phyloP scores from a whole-genome alignment of 35 echinoderm and acorn worm genomes.

The Lytechinus variegatus region DNA sequence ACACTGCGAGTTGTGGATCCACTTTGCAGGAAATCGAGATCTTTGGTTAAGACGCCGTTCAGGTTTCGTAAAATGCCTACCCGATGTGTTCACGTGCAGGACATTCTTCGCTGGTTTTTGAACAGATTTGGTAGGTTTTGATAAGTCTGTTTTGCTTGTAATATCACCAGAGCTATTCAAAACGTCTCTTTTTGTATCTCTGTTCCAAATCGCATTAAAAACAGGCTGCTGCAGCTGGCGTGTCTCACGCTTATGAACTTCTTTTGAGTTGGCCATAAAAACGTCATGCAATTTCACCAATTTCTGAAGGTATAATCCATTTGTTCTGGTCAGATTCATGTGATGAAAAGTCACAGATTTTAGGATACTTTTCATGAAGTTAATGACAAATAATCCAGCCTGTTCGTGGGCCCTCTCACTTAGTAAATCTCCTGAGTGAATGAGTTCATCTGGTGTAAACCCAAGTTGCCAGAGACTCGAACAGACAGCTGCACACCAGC shows the following conservation, averaged over 20 bases:
- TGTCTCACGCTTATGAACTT: not conserved
- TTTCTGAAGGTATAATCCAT: conserved; percentile 57
- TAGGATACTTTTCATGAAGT: conserved; percentile 57
- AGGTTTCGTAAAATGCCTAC: not conserved
- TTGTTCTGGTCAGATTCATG: conserved; percentile 59
- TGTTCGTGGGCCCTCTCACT: conserved; percentile 64
- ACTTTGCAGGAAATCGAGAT: conserved; percentile 33
- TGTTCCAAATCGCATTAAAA: conserved; percentile 13
- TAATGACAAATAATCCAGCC: conserved; percentile 74
- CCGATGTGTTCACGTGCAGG: not conserved
- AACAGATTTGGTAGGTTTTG: not conserved
- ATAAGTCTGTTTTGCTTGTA: not conserved
- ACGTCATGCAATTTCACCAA: conserved; percentile 63
- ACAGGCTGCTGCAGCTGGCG: not conserved
- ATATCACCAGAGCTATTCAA: not conserved
- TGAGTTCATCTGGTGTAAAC: conserved; percentile 75
- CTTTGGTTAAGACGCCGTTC: not conserved
- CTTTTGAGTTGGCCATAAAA: conserved; percentile 65
- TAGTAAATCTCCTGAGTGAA: conserved; percentile 55
- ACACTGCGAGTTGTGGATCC: conserved; percentile 52
- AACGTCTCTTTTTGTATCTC: not conserved
- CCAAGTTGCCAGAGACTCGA: conserved; percentile 61
- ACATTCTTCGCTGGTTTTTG: not conserved
- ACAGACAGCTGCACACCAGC: conserved; percentile 81
- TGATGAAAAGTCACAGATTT: conserved; percentile 59